These are phyloP conservation scores for Peribatodes rhomboidaria DNA, from an alignment of 2,888 invertebrate species.

Conservation along the genomic window DNA sequence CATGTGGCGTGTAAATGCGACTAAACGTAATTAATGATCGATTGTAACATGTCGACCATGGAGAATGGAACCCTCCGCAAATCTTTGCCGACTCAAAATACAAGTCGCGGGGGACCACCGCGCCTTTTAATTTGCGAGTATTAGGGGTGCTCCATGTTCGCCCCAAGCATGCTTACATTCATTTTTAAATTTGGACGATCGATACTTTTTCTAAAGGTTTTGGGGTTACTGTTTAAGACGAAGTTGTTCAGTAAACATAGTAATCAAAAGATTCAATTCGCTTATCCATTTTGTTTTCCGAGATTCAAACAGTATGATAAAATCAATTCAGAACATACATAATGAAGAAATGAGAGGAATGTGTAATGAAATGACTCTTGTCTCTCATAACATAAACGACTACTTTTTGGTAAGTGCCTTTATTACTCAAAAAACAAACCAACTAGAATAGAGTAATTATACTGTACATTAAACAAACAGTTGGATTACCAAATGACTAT, in stretches of 20 bases:
- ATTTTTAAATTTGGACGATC: slow-evolving; percentile 45
- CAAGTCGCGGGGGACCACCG: slow-evolving; percentile 73
- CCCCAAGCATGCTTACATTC: slow-evolving; percentile 47
- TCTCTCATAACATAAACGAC: too few species aligned
- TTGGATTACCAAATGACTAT: too few species aligned
- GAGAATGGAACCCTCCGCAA: slow-evolving; percentile 76
- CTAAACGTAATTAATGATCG: slow-evolving; percentile 85
- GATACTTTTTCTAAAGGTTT: slow-evolving; percentile 41
- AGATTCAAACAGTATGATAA: too few species aligned
- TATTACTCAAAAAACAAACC: background rate
- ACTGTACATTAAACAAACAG: too few species aligned
- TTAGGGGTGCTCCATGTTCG: slow-evolving; percentile 71
- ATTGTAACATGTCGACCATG: slow-evolving; percentile 76
- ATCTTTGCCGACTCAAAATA: slow-evolving; percentile 78
- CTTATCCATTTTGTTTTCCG: background rate
- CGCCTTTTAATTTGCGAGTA: slow-evolving; percentile 85
- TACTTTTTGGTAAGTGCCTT: background rate
- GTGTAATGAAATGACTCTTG: too few species aligned
- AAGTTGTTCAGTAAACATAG: slow-evolving; percentile 2
- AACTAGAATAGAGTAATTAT: background rate
- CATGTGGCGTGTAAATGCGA: slow-evolving; percentile 84
- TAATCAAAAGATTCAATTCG: background rate
- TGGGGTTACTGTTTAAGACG: slow-evolving; percentile 7
- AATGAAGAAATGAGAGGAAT: too few species aligned
- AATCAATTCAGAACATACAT: too few species aligned